Evolutionary conservation across 2,888 invertebrate genomes (phyloP).

Genomic region (Aelia acuminata): DNA sequence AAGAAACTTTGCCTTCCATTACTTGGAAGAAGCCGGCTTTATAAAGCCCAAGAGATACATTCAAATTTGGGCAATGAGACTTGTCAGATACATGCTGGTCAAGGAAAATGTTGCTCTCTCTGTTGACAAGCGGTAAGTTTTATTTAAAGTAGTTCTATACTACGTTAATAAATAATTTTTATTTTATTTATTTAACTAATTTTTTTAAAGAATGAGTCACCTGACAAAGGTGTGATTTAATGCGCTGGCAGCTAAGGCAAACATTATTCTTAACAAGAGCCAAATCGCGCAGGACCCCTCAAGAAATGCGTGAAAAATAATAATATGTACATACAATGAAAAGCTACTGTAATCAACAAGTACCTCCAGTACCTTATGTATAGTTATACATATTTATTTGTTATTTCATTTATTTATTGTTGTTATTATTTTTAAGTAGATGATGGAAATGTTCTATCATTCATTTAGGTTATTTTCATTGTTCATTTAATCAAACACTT

Average conservation of each 20-base stretch:
- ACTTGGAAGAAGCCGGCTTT: conserved; percentile 67
- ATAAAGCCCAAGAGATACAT: conserved; percentile 53
- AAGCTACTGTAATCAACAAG: neutral
- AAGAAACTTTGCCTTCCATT: conserved; percentile 77
- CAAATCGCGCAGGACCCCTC: neutral
- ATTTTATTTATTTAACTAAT: too few relatives aligned
- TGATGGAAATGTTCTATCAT: neutral
- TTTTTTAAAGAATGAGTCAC: neutral
- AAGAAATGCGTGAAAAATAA: neutral
- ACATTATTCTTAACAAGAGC: neutral
- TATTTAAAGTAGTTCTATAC: neutral
- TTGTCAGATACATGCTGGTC: conserved; percentile 69
- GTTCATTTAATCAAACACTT: conserved; percentile 15
- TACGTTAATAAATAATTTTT: neutral
- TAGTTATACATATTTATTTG: conserved; percentile 44
- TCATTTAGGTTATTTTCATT: neutral
- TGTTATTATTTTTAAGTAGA: neutral
- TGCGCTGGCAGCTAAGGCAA: neutral
- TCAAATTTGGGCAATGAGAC: conserved; percentile 34
- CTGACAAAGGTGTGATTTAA: conserved; percentile 1
- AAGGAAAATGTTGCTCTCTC: conserved; percentile 74
- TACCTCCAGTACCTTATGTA: conserved; percentile 3
- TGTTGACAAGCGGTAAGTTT: conserved; percentile 70
- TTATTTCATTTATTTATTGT: conserved; percentile 37
- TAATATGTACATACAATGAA: conserved; percentile 17